Conservation (phyloP, 1,140 invertebrate genomes). For the Chrysoperla carnea region DNA sequence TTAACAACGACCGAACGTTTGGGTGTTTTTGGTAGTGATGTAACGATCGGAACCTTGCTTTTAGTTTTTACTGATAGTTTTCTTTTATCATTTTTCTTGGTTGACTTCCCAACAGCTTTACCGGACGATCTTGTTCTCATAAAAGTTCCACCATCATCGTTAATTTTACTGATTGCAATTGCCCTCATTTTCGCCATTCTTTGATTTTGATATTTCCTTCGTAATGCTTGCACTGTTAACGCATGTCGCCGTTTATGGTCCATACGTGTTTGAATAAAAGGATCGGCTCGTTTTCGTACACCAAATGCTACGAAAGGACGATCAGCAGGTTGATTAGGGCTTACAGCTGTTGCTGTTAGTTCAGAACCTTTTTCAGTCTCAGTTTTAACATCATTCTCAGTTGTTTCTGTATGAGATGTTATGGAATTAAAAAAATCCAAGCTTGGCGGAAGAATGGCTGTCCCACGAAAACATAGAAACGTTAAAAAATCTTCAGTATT, state of each 20-base stretch:
- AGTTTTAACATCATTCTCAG: constrained; percentile 13
- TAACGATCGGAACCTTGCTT: no score
- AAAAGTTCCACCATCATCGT: constrained; percentile 8
- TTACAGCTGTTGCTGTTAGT: background rate
- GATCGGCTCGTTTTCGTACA: constrained; percentile 31
- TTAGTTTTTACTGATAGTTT: background rate
- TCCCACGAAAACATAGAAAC: constrained; percentile 74
- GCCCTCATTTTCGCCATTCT: constrained; percentile 32
- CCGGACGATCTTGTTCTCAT: background rate
- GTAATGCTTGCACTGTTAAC: constrained; percentile 35
- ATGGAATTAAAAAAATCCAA: constrained; percentile 52
- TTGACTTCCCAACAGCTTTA: background rate
- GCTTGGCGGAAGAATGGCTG: constrained; percentile 49
- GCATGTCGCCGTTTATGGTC: constrained; percentile 22
- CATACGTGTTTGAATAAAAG: constrained; percentile 21
- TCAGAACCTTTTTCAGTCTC: constrained; percentile 12
- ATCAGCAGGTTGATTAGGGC: constrained; percentile 6
- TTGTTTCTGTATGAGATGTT: constrained; percentile 16
- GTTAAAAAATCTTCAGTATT: constrained; percentile 84
- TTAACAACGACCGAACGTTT: background rate
- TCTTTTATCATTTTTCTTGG: background rate
- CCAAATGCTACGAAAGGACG: constrained; percentile 29
- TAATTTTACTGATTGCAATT: constrained; percentile 20
- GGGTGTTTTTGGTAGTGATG: no score
- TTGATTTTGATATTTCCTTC: constrained; percentile 46